Evolutionary conservation across 2,797 vertebrate species (phyloP), one percentile per base, ranked within the genome.

Genomic region (Hoplostethus mediterraneus): DNA sequence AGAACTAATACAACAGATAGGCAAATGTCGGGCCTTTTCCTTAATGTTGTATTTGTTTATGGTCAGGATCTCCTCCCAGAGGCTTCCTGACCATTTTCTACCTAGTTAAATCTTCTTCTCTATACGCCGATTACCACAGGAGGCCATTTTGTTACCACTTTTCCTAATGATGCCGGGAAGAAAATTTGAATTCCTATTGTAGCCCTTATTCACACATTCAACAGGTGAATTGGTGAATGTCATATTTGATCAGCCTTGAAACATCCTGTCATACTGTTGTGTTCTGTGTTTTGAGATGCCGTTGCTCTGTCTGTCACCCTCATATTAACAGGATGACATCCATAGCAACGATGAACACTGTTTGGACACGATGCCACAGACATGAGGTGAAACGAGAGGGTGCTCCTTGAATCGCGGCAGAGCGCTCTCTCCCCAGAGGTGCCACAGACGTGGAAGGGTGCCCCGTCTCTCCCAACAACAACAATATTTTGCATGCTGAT

Each of bases 401-500:
- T 54, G 65, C 44, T 40, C 61, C 63, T 70, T 52, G 59, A 89
- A 87, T 90, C 88, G 87, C 73, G 42, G 82, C 60, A 2, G 4
- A 45, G 45, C 66, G 78, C 71, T 74, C 60, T n/a, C 62, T 55
- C 86, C 73, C 64, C 70, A 28, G 30, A 56, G 64, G 61, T 67
- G 73, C 44, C 1, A 60, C 62, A 66, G 81, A 71, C 64, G 3
- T 28, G 28, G 28, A 28, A 28, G 6, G 84, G 79, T 87, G 88
- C 83, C 83, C 73, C 5, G 73, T 81, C 70, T 88, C 79, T 71
- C 66, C 79, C 83, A 75, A 72, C 78, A 86, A 81, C 83, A 86
- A 63, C 68, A 28, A 28, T 28, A 79, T 83, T 95, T 95, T 95
- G 93, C 92, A 88, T 95, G 86, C 82, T 94, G 90, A 97, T 94